Evolutionary conservation across 2,113 vertebrate genomes (phyloP), one percentile per base, ranked within the genome.

Genomic region (Pterocles burchelli): DNA sequence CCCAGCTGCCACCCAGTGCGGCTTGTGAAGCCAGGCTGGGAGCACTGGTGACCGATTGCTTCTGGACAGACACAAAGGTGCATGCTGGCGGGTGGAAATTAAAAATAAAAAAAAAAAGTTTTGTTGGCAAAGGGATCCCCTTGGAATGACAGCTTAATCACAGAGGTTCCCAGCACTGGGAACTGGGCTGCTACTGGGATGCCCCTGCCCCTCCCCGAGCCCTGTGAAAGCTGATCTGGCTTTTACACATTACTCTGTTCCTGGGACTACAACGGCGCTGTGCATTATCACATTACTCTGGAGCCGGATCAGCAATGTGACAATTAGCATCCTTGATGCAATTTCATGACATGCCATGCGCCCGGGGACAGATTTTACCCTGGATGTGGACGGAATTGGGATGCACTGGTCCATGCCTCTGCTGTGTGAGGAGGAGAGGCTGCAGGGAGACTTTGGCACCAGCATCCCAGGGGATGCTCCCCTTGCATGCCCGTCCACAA

Each of bases 311-410:
- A 58, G 82, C 41, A 5, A 79, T 11, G 92, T 73, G 94, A 51
- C 96, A 93, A 6, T 57, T 58, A 63, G 13, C 54, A 45, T 41
- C 74, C 74, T 38, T 6, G 25, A 22, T 21, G 62, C 33, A 17
- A n/a, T n/a, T 29, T 26, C 48, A 4, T 2, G 25, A 22, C 68
- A 28, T 0, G 6, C 29, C 38, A 6, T 0, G 1, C 9, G 71
- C 13, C 33, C 0, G 0, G 15, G 13, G 49, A 36, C 38, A 45
- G 28, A 7, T 33, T 10, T 46, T 46, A 13, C 13, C 29, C 55
- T 54, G 77, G 21, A 7, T 38, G 36, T 11, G 36, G 46, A 9
- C 22, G 0, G 2, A 11, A 17, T 8, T n/a, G 89, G 84, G 36
- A 26, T 18, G 14, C 22, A 5, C 46, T 36, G 16, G 20, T 65